These are phyloP conservation scores for Corydoras sp. DNA, from an alignment of 2,113 vertebrate genomes.

Conservation along the genomic window DNA sequence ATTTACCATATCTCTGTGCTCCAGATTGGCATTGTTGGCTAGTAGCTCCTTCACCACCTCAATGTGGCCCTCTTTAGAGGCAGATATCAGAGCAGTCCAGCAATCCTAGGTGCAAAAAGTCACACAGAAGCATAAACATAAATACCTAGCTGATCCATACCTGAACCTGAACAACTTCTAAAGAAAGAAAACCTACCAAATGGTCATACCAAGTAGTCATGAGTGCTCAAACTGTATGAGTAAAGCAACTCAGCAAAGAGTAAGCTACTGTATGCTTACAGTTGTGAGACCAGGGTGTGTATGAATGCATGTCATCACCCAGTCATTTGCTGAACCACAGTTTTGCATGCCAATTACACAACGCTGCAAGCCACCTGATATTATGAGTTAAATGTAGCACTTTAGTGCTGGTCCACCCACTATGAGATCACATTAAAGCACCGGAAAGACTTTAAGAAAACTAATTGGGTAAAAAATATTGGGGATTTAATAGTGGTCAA, in stretches of 20 bases:
- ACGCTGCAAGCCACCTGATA: conserved; percentile 31
- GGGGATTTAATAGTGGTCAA: too few relatives aligned
- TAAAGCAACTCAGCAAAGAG: conserved; percentile 9
- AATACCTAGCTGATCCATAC: not conserved
- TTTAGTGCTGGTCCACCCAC: conserved; percentile 26
- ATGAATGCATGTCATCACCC: conserved; percentile 30
- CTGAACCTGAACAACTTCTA: not conserved
- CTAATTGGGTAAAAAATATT: not conserved
- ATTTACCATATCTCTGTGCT: conserved; percentile 92
- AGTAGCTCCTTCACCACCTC: conserved; percentile 84
- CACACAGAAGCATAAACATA: not conserved
- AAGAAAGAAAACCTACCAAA: conserved; percentile 55
- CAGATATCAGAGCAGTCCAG: conserved; percentile 95
- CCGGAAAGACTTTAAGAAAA: conserved; percentile 4
- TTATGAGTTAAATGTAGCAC: conserved; percentile 35
- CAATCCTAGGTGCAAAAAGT: conserved; percentile 74
- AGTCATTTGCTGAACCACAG: conserved; percentile 41
- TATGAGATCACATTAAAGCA: conserved; percentile 9
- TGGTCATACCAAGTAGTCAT: conserved; percentile 67
- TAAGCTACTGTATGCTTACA: not conserved
- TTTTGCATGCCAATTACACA: conserved; percentile 28
- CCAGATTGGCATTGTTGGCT: conserved; percentile 77
- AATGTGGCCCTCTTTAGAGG: conserved; percentile 87
- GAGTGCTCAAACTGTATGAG: conserved; percentile 37
- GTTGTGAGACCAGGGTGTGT: conserved; percentile 32